These are phyloP conservation scores for Acanthosepion pharaonis DNA, from an alignment of 2,888 invertebrate species.

Conservation along the genomic window DNA sequence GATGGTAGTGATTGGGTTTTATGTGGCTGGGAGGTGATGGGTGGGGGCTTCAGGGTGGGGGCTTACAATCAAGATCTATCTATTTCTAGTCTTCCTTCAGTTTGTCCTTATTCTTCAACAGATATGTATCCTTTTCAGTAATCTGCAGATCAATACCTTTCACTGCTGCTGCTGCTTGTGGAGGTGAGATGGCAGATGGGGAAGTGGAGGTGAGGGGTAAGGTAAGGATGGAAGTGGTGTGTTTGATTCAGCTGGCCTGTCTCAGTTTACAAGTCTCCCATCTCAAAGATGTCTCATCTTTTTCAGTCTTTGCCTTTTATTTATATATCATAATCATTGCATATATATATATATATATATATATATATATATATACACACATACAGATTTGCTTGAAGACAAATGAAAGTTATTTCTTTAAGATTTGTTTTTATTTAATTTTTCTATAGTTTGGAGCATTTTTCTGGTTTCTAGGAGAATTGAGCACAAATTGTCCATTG, in stretches of 20 bases:
- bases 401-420: too few species aligned
- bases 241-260: conserved; percentile 33
- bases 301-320: neutral
- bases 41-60: neutral
- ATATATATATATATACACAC: neutral
- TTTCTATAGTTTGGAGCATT: too few species aligned
- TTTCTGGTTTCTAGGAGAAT: too few species aligned
- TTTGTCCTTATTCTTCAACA: neutral
- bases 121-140: conserved; percentile 9
- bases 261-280: conserved; percentile 13
- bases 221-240: neutral
- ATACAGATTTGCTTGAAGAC: neutral
- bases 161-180: neutral
- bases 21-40: neutral
- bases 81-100: conserved; percentile 9
- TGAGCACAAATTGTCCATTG: too few species aligned
- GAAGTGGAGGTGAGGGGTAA: neutral
- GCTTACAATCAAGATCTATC: neutral
- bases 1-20: neutral
- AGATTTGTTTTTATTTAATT: too few species aligned
- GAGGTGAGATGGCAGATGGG: neutral
- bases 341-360: neutral
- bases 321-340: neutral
- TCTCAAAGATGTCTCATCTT: conserved; percentile 14
- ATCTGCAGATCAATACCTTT: conserved; percentile 33